Base-by-base conservation (phyloP, 2,113 vertebrate genomes). In the Dipodomys spectabilis region DNA sequence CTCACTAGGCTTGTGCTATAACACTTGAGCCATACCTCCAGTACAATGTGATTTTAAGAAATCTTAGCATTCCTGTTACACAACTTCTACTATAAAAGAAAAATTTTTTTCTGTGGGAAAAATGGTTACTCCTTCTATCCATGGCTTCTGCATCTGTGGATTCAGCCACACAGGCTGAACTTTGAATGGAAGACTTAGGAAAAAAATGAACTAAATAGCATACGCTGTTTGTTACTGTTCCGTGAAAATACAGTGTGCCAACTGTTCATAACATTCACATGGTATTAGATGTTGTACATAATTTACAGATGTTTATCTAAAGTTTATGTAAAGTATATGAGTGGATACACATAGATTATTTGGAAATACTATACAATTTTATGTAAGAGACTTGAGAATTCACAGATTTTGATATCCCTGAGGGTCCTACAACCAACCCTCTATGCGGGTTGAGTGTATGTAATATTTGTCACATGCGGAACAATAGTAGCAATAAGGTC, bases 41-140 rank as follows among this genome's bases (percentile, higher is more conserved):
- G 12, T 53, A 53, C 49, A 53, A 13, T 95, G 62, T 89, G 0
- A 92, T 96, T 95, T 79, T 32, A 93, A 81, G 44, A 95, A 94
- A 88, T 68, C 18, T 82, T 95, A 93, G 39, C 39, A 78, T 49
- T 60, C 7, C 32, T 92, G 6, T 82, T 82, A 12, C 74, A 82
- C 86, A 2, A 67, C 20, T 86, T 96, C 16, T 79, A 12, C 35
- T 88, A 2, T 89, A 80, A 71, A 77, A 28, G 77, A 75, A 64
- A 73, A 73, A 79, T 86, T 96, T 84, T 57, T 22, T 77, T 88
- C 32, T 84, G 28, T 84, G 73, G 64, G 53, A 65, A 92, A 92
- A 69, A 15, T 44, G n/a, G 60, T 68, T 9, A 88, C 2, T 13
- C 30, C 39, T 60, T 13, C 4, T 82, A 39, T 74, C 10, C 18